Evolutionary conservation across 1,140 invertebrate genomes (phyloP), one percentile per base, ranked within the genome.

Genomic region (Danaus melanippus): DNA sequence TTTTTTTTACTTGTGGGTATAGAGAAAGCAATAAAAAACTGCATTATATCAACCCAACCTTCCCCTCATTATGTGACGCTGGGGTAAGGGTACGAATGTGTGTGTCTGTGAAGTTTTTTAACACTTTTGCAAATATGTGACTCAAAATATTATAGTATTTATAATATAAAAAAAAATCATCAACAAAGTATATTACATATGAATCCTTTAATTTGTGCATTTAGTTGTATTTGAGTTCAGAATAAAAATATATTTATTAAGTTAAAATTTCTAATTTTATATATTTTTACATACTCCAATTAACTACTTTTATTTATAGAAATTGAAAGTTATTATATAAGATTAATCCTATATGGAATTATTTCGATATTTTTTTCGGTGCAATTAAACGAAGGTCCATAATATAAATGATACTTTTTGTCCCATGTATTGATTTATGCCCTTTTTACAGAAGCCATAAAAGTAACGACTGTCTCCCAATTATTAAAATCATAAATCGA

Each of bases 1-100:
- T 76, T 69, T 84, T 83, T 86, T 85, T 84, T 79, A 70, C 72
- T 75, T 81, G 78, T 79, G 80, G 83, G 80, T 83, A 80, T 75
- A 74, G 76, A 84, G 80, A 67, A 66, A 69, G 83, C 76, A 84
- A 84, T 84, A 86, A 86, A 86, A 86, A 86, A 86, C 66, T 81
- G 79, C 83, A 86, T 86, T 86, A 86, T 86, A 86, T 86, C 81
- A 84, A 71, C 53, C 66, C 70, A 67, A 74, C 79, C 79, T 15
- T 81, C 83, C 83, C 74, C 70, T 78, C 74, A 76, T 84, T 84
- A 82, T 71, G 65, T 76, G 75, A 69, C 74, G 68, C 64, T 67
- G 69, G 79, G 81, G 78, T 74, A 64, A 41, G 57, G 21, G 21
- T 32, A 32, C 44, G 46, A 47, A 45, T 68, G 71, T 76, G 76